These are phyloP conservation scores for Pardosa pseudoannulata DNA, from an alignment of 2,888 invertebrate species.

Conservation along the genomic window DNA sequence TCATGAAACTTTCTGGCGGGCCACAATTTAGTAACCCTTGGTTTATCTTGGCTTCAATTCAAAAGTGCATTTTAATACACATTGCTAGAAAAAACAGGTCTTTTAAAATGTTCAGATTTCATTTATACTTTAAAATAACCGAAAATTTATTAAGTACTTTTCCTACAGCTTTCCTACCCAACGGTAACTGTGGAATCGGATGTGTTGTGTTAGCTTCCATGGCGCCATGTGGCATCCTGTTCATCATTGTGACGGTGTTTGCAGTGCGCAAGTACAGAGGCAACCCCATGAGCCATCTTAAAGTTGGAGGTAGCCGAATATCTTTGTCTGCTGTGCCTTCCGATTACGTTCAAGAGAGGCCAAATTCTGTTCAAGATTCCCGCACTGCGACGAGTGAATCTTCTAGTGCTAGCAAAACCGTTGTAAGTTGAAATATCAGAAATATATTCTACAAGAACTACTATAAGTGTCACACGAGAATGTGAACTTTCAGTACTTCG, in stretches of 20 bases:
- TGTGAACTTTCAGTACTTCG: too few relatives aligned
- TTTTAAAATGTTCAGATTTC: too few relatives aligned
- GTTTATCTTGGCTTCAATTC: too few relatives aligned
- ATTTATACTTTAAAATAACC: too few relatives aligned
- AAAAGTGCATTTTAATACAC: too few relatives aligned
- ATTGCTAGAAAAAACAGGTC: too few relatives aligned
- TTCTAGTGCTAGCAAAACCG: conserved; percentile 36
- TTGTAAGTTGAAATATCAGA: conserved; percentile 29
- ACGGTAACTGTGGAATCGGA: conserved; percentile 19
- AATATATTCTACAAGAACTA: too few relatives aligned
- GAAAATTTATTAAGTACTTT: too few relatives aligned
- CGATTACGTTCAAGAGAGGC: conserved; percentile 77
- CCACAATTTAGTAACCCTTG: too few relatives aligned
- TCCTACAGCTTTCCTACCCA: background rate
- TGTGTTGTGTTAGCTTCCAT: conserved; percentile 40
- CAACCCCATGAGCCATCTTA: conserved; percentile 23
- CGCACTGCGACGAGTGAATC: conserved; percentile 48
- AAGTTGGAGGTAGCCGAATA: conserved; percentile 47
- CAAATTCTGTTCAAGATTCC: conserved; percentile 66
- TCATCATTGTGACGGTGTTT: conserved; percentile 22
- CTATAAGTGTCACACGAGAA: too few relatives aligned
- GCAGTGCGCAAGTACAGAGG: background rate
- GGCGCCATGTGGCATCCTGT: conserved; percentile 7
- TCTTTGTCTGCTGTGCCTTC: conserved; percentile 77
- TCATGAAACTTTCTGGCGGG: too few relatives aligned